Evolutionary conservation across 1,140 invertebrate species (phyloP).

Genomic region (Lysiphlebus fabarum): DNA sequence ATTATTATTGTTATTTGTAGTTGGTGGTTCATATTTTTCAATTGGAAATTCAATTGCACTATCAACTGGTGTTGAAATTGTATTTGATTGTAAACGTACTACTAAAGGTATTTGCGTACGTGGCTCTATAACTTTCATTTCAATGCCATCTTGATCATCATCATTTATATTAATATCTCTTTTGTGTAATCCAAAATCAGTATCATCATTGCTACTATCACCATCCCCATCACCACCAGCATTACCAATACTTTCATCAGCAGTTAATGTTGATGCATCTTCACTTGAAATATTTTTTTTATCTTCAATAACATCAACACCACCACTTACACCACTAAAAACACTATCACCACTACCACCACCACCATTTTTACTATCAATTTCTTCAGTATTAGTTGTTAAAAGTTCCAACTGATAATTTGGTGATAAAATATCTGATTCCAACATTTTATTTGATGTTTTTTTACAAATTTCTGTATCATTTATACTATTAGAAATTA

Average conservation of each 20-base stretch:
- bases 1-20: slow-evolving; percentile 46
- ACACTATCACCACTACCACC: no score
- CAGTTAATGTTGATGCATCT: no score
- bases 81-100: slow-evolving; percentile 56
- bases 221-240: no score
- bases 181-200: no score
- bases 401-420: slow-evolving; percentile 53
- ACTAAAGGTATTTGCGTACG: slow-evolving; percentile 52
- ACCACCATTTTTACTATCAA: slow-evolving; percentile 9
- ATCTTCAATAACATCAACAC: no score
- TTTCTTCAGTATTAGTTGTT: slow-evolving; percentile 51
- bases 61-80: slow-evolving; percentile 46
- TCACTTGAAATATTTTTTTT: no score
- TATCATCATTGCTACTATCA: no score
- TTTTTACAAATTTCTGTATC: slow-evolving; percentile 35
- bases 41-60: slow-evolving; percentile 48
- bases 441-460: slow-evolving; percentile 49
- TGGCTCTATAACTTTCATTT: slow-evolving; percentile 52
- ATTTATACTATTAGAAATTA: slow-evolving; percentile 28
- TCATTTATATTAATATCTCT: no score
- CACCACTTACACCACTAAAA: no score
- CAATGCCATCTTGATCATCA: slow-evolving; percentile 48
- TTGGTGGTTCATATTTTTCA: slow-evolving; percentile 42
- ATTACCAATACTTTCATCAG: no score
- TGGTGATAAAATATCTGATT: slow-evolving; percentile 46